Evolutionary conservation across 2,113 vertebrate genomes (phyloP).

Genomic region (Aleadryas rufinucha): DNA sequence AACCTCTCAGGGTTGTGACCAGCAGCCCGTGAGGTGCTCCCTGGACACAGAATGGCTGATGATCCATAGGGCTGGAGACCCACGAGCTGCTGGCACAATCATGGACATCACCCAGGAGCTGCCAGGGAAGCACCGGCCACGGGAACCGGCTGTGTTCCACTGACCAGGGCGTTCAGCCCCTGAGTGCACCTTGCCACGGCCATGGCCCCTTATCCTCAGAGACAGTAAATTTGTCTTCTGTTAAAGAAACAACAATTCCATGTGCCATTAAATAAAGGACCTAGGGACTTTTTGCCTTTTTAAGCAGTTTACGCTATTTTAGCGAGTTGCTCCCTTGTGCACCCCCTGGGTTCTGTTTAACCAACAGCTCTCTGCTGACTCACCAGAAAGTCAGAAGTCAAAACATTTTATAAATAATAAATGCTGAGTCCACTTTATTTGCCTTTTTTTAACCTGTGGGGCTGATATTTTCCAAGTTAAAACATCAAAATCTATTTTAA

Average conservation of each 20-base stretch:
- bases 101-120: neutral
- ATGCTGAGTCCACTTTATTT: neutral
- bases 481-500: neutral
- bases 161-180: neutral
- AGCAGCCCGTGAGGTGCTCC: neutral
- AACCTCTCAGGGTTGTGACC: neutral
- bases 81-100: neutral
- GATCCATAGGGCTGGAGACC: neutral
- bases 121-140: accelerated
- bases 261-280: neutral
- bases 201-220: too few species aligned
- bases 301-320: neutral
- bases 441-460: neutral
- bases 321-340: neutral
- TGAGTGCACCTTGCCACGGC: neutral
- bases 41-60: neutral
- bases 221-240: neutral
- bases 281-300: neutral
- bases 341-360: neutral
- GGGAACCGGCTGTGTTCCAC: neutral
- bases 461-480: neutral
- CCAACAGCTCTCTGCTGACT: neutral
- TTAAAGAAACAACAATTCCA: neutral
- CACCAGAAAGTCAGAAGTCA: neutral
- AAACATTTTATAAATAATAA: constrained; percentile 31